Conservation (phyloP, 2,888 invertebrate species). For the Coenonympha glycerion region DNA sequence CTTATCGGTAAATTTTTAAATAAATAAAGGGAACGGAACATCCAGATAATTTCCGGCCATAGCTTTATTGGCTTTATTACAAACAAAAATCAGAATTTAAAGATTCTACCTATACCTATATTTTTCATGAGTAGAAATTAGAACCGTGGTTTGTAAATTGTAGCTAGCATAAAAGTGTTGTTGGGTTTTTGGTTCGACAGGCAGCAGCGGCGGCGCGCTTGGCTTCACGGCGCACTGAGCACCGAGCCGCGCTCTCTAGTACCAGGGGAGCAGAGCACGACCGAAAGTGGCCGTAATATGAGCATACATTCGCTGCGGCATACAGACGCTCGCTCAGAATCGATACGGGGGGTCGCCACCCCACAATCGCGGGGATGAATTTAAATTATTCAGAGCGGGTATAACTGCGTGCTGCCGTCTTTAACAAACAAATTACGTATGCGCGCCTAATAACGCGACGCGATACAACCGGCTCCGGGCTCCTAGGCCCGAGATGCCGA, state of each 20-base stretch:
- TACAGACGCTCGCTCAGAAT: constrained; percentile 44
- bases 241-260: constrained; percentile 55
- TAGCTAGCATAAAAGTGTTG: neutral
- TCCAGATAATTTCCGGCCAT: too few species aligned
- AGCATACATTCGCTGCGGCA: constrained; percentile 45
- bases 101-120: too few species aligned
- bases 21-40: too few species aligned
- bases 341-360: constrained; percentile 58
- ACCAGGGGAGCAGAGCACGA: constrained; percentile 51
- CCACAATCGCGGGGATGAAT: constrained; percentile 66
- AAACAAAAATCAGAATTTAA: too few species aligned
- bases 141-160: too few species aligned
- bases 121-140: too few species aligned
- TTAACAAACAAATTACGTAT: constrained; percentile 76
- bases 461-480: constrained; percentile 65
- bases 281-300: constrained; percentile 49
- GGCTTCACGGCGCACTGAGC: constrained; percentile 60
- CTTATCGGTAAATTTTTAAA: too few species aligned
- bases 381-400: constrained; percentile 75
- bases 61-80: too few species aligned
- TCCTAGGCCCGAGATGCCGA: constrained; percentile 40
- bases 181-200: neutral
- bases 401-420: constrained; percentile 73
- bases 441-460: constrained; percentile 72
- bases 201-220: constrained; percentile 22